phyloP scores from a whole-genome alignment of 2,797 vertebrate species.

The Chloroceryle amazona region DNA sequence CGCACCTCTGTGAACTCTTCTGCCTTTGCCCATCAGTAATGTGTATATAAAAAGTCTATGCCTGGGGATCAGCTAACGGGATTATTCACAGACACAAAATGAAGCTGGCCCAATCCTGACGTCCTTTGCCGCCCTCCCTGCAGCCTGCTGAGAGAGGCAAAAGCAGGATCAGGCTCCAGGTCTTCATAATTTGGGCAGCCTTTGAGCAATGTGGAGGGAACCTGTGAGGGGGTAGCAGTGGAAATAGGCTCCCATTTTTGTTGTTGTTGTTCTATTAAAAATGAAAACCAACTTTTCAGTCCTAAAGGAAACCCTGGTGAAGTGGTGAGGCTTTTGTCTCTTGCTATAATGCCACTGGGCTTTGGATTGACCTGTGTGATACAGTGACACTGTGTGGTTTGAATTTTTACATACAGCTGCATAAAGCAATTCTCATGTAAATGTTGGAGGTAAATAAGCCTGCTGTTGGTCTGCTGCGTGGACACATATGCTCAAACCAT shows the following conservation, averaged over 20 bases:
- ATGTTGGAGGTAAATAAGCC: conserved; percentile 80
- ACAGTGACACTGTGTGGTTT: conserved; percentile 76
- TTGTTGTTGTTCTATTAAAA: neutral
- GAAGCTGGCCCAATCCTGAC: conserved; percentile 33
- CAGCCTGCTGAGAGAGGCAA: conserved; percentile 22
- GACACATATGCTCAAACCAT: conserved; percentile 76
- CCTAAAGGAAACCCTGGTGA: conserved; percentile 24
- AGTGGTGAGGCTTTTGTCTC: conserved; percentile 75
- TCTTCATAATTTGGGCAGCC: neutral
- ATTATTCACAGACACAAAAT: conserved; percentile 67
- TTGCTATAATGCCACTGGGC: conserved; percentile 68
- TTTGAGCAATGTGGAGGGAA: neutral
- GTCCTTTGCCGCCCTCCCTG: neutral
- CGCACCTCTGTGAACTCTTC: neutral
- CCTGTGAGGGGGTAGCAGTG: neutral
- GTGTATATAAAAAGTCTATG: conserved; percentile 52
- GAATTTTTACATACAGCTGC: conserved; percentile 85
- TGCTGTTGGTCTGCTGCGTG: conserved; percentile 74
- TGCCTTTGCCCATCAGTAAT: conserved; percentile 65
- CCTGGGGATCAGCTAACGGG: conserved; percentile 46
- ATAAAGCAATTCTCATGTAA: conserved; percentile 83
- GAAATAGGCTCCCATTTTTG: neutral
- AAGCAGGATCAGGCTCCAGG: conserved; percentile 13
- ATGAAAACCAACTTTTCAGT: conserved; percentile 28
- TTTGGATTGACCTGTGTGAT: conserved; percentile 72